phyloP scores from a whole-genome alignment of 1,140 invertebrate genomes.

The Drosophila nigrodunni region DNA sequence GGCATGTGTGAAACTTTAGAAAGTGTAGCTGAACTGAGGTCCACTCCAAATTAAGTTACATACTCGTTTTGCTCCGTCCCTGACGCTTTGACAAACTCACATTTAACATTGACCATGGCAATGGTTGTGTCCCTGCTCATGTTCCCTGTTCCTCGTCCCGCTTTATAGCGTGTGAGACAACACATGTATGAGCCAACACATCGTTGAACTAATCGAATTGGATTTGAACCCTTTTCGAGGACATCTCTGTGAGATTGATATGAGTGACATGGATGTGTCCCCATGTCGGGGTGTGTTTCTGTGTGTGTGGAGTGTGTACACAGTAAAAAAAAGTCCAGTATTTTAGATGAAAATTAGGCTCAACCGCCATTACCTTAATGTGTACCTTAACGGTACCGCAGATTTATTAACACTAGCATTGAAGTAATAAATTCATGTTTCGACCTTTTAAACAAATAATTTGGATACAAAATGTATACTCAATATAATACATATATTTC shows the following conservation, averaged over 20 bases:
- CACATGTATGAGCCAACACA: slow-evolving; percentile 37
- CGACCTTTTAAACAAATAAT: no score
- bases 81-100: slow-evolving; percentile 67
- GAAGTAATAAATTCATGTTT: no score
- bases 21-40: slow-evolving; percentile 16
- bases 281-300: background rate
- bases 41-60: background rate
- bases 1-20: slow-evolving; percentile 42
- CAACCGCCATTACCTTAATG: no score
- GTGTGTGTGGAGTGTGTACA: slow-evolving; percentile 17
- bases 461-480: no score
- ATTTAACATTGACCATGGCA: slow-evolving; percentile 48
- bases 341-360: no score
- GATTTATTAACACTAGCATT: no score
- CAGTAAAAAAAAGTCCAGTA: no score
- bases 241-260: slow-evolving; percentile 41
- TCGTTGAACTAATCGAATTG: slow-evolving; percentile 76
- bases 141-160: background rate
- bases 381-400: no score
- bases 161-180: slow-evolving; percentile 24
- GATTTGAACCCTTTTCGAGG: slow-evolving; percentile 73
- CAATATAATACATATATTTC: no score
- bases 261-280: slow-evolving; percentile 3
- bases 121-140: background rate
- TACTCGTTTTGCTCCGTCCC: background rate